phyloP scores from a whole-genome alignment of 2,113 vertebrate genomes.

The Callionymus lyra region DNA sequence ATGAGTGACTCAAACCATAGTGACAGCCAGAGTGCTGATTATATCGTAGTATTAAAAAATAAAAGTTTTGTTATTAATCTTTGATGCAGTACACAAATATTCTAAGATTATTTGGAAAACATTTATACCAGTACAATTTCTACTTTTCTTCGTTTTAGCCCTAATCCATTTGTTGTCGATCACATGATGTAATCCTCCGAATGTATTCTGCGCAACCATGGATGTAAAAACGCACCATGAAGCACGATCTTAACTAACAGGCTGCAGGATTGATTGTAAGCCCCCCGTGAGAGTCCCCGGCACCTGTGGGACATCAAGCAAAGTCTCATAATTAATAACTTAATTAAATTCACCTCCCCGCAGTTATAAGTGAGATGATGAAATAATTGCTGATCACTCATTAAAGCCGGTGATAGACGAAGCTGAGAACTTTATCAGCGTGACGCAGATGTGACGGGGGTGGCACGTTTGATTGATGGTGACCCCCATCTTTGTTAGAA shows the following conservation, averaged over 20 bases:
- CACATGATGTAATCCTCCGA: too few relatives aligned
- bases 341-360: constrained; percentile 54
- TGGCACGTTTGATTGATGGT: constrained; percentile 15
- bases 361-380: constrained; percentile 36
- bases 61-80: too few relatives aligned
- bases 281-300: constrained; percentile 24
- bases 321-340: constrained; percentile 53
- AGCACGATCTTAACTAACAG: constrained; percentile 42
- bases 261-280: constrained; percentile 36
- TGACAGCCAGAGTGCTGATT: too few relatives aligned
- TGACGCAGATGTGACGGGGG: constrained; percentile 1
- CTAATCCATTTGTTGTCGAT: too few relatives aligned
- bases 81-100: too few relatives aligned
- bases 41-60: too few relatives aligned
- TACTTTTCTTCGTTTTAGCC: too few relatives aligned
- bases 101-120: too few relatives aligned
- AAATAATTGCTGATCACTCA: constrained; percentile 42
- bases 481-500: not conserved
- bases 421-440: not conserved
- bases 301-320: constrained; percentile 58
- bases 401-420: constrained; percentile 20
- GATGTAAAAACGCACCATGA: too few relatives aligned
- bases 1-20: too few relatives aligned
- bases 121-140: too few relatives aligned
- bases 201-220: too few relatives aligned